Percentiles rank a stretch among this genome's conserved stretches.
Evolutionary conservation across 2,113 vertebrate genomes (phyloP).

Genomic region (Cyanoderma ruficeps): DNA sequence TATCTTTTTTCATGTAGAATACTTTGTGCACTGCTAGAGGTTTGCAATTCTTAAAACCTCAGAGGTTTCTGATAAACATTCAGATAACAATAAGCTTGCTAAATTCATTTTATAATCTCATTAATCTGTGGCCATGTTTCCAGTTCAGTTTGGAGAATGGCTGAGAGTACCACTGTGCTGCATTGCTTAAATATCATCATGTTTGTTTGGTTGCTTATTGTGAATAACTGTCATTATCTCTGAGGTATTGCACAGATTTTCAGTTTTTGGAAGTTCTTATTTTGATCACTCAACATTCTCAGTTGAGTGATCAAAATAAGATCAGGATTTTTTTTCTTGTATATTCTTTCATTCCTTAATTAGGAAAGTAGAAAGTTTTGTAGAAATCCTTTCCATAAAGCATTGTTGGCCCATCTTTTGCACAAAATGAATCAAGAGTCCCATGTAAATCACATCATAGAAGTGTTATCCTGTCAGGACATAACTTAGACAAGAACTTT

Average conservation of each 20-base stretch:
- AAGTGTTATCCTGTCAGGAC: not conserved
- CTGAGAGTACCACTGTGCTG: not conserved
- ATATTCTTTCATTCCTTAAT: not conserved
- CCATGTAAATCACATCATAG: not conserved
- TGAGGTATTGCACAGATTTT: not conserved
- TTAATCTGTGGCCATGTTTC: slow-evolving; percentile 43
- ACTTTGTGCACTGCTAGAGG: not conserved
- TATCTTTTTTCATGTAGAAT: slow-evolving; percentile 24
- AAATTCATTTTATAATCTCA: slow-evolving; percentile 53
- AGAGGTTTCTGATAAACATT: slow-evolving; percentile 50
- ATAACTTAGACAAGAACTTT: not conserved
- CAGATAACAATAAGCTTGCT: slow-evolving; percentile 33
- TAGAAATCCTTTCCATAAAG: not conserved
- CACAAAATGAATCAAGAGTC: not conserved
- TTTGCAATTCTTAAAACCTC: slow-evolving; percentile 31
- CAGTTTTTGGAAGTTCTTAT: not conserved
- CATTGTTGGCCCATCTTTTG: not conserved
- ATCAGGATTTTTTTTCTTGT: not conserved
- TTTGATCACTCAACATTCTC: not conserved
- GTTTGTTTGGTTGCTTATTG: not conserved
- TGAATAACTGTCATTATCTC: not conserved
- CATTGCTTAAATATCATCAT: not conserved
- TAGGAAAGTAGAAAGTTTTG: not conserved
- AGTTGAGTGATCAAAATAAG: not conserved
- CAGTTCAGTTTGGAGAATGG: not conserved